phyloP scores from a whole-genome alignment of 2,113 vertebrate species.

The Cariama cristata region DNA sequence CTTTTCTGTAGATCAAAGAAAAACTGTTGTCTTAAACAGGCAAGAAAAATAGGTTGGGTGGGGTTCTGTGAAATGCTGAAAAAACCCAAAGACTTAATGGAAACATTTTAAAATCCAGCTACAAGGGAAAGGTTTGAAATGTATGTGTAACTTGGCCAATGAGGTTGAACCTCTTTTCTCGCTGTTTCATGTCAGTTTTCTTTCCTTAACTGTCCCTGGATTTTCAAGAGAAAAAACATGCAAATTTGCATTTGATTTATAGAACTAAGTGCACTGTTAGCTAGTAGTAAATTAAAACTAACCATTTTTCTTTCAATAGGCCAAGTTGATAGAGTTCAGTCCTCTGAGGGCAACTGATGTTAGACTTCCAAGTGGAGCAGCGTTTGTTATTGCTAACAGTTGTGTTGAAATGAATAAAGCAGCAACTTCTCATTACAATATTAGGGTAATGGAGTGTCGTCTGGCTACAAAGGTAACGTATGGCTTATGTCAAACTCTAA shows the following conservation, averaged over 20 bases:
- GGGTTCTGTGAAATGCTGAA: slow-evolving; percentile 48
- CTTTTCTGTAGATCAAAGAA: slow-evolving; percentile 61
- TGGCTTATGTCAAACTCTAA: slow-evolving; percentile 70
- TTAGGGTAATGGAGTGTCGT: slow-evolving; percentile 91
- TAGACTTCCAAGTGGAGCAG: slow-evolving; percentile 86
- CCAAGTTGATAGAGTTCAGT: slow-evolving; percentile 96
- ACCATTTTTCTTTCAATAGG: slow-evolving; percentile 79
- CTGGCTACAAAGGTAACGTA: slow-evolving; percentile 91
- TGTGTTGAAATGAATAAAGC: slow-evolving; percentile 98
- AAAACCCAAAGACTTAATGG: slow-evolving; percentile 49
- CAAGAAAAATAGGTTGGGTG: slow-evolving; percentile 57
- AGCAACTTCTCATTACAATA: slow-evolving; percentile 94
- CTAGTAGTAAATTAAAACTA: slow-evolving; percentile 55
- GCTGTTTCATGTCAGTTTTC: slow-evolving; percentile 51
- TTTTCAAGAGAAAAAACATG: slow-evolving; percentile 26
- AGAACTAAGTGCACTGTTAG: slow-evolving; percentile 49
- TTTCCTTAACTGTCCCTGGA: not conserved
- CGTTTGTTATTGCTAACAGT: slow-evolving; percentile 96
- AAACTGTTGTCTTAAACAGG: slow-evolving; percentile 56
- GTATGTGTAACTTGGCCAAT: slow-evolving; percentile 27
- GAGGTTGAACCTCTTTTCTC: slow-evolving; percentile 33
- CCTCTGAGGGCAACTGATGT: slow-evolving; percentile 92
- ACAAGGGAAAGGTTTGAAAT: not conserved
- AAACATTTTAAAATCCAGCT: slow-evolving; percentile 46
- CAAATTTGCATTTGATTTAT: slow-evolving; percentile 60